Conservation (phyloP, 2,888 invertebrate species). For the Sarcophaga rosellei region DNA sequence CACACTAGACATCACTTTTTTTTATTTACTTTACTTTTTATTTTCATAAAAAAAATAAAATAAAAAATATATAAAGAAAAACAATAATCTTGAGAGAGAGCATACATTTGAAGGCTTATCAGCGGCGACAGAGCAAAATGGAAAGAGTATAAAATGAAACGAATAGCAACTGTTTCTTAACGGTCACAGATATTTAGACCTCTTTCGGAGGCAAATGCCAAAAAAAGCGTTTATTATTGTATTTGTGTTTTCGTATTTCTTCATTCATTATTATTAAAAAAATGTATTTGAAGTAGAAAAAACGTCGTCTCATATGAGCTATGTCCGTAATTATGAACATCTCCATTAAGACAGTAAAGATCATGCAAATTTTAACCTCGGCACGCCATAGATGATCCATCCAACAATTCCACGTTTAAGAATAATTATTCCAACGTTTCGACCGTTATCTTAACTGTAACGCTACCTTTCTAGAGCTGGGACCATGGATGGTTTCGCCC, state of each 20-base stretch:
- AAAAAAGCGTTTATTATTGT: slow-evolving; percentile 10
- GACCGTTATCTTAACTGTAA: too few relatives aligned
- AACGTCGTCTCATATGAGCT: too few relatives aligned
- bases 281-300: too few relatives aligned
- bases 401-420: too few relatives aligned
- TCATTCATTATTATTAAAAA: background rate
- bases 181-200: slow-evolving; percentile 18
- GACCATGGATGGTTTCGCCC: too few relatives aligned
- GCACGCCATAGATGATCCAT: too few relatives aligned
- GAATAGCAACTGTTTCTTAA: slow-evolving; percentile 33
- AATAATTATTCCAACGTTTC: too few relatives aligned
- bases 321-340: too few relatives aligned
- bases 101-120: background rate
- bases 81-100: slow-evolving; percentile 27
- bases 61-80: slow-evolving; percentile 4
- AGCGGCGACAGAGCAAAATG: background rate
- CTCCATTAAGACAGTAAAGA: too few relatives aligned
- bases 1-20: slow-evolving; percentile 34
- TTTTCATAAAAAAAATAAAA: background rate
- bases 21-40: background rate
- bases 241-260: background rate
- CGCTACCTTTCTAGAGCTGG: too few relatives aligned
- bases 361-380: too few relatives aligned
- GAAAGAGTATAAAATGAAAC: slow-evolving; percentile 10
- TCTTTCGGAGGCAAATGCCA: slow-evolving; percentile 10